Conservation (phyloP, 2,888 invertebrate species). For the Hirtodrosophila cameraria region DNA sequence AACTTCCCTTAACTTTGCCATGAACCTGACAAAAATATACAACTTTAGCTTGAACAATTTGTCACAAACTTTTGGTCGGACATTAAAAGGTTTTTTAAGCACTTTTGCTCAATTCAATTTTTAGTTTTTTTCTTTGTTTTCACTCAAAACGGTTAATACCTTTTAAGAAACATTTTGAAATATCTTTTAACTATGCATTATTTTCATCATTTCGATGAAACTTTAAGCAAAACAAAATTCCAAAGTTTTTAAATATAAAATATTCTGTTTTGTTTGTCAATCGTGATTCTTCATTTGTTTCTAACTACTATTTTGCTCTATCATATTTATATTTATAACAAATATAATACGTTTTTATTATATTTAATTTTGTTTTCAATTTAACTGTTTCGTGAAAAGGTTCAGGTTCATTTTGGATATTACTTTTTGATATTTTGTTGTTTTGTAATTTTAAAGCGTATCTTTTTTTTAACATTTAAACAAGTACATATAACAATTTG, state of each 20-base stretch:
- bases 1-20: too few species aligned
- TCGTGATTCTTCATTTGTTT: neutral
- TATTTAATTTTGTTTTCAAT: neutral
- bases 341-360: too few species aligned
- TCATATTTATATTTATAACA: neutral
- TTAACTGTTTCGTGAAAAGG: neutral
- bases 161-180: neutral
- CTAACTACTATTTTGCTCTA: constrained; percentile 6
- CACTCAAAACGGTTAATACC: neutral
- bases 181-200: too few species aligned
- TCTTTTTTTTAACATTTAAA: constrained; percentile 41
- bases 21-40: too few species aligned
- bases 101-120: too few species aligned
- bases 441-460: constrained; percentile 25
- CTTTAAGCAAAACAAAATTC: too few species aligned
- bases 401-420: constrained; percentile 7
- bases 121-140: neutral
- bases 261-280: too few species aligned
- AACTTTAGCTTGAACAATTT: too few species aligned
- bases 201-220: too few species aligned
- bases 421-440: constrained; percentile 23
- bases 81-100: too few species aligned
- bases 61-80: too few species aligned
- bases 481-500: constrained; percentile 59
- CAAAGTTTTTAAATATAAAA: too few species aligned